These are phyloP conservation scores for Oscheius sp. DNA, from an alignment of 2,888 invertebrate species.

Conservation along the genomic window DNA sequence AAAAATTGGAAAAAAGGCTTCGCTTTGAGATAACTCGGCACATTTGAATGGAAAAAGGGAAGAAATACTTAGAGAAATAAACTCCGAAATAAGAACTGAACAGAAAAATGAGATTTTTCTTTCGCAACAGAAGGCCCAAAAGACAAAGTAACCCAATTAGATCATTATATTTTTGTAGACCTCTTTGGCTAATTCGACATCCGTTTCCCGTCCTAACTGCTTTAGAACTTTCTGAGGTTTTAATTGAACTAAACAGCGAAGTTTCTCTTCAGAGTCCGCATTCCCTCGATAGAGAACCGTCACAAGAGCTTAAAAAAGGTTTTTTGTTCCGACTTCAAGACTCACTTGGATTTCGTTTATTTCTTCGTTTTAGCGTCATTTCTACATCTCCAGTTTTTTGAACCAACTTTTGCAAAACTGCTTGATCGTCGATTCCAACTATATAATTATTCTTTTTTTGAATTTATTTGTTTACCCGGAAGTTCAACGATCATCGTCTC, in stretches of 20 bases:
- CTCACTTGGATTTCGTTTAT: neutral
- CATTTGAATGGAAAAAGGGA: too few relatives aligned
- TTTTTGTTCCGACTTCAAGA: neutral
- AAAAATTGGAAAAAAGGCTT: too few relatives aligned
- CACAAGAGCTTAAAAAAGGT: neutral
- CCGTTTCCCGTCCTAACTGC: too few relatives aligned
- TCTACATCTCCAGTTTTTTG: neutral
- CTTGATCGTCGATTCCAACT: neutral
- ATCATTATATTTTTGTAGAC: neutral
- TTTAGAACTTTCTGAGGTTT: neutral
- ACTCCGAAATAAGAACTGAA: too few relatives aligned
- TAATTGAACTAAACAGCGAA: neutral
- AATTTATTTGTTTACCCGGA: neutral
- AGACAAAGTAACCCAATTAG: neutral
- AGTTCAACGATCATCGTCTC: neutral
- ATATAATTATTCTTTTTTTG: neutral
- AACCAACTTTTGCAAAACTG: neutral
- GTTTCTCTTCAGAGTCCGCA: neutral
- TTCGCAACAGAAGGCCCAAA: neutral
- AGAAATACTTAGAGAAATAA: too few relatives aligned
- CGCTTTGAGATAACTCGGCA: too few relatives aligned
- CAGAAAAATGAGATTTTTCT: too few relatives aligned
- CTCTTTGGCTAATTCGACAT: neutral
- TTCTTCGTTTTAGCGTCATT: neutral
- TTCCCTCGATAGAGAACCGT: slow-evolving; percentile 3